Conservation (phyloP, 2,888 invertebrate species). For the Xestia rhomboidea region DNA sequence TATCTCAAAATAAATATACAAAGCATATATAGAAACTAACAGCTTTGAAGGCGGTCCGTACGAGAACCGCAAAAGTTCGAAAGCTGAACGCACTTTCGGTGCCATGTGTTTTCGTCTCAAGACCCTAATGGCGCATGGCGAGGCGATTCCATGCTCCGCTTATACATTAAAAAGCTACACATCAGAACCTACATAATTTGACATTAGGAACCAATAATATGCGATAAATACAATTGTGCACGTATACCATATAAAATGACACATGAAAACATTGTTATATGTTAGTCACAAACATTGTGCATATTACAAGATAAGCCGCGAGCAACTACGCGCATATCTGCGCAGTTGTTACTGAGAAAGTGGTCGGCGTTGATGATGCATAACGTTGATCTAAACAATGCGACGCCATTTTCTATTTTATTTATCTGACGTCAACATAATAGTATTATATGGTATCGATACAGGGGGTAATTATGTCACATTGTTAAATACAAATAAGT, state of each 20-base stretch:
- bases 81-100: no score
- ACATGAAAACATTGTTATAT: slow-evolving; percentile 23
- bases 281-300: slow-evolving; percentile 43
- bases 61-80: neutral
- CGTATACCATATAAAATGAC: neutral
- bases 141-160: no score
- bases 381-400: slow-evolving; percentile 33
- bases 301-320: slow-evolving; percentile 30
- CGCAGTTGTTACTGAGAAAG: slow-evolving; percentile 40
- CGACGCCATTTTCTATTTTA: slow-evolving; percentile 21
- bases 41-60: neutral
- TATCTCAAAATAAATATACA: no score
- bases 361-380: slow-evolving; percentile 22
- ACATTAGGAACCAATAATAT: neutral
- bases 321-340: slow-evolving; percentile 13
- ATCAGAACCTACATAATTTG: neutral
- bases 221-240: slow-evolving; percentile 1
- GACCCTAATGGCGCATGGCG: no score
- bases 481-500: neutral
- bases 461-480: neutral
- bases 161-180: no score
- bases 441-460: neutral
- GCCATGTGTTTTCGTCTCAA: no score
- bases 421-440: neutral
- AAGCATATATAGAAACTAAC: neutral